A percentile compares a stretch with the other conserved stretches of the same genome.
These are phyloP conservation scores for Strix aluco DNA, from an alignment of 2,113 vertebrate species.

Conservation along the genomic window DNA sequence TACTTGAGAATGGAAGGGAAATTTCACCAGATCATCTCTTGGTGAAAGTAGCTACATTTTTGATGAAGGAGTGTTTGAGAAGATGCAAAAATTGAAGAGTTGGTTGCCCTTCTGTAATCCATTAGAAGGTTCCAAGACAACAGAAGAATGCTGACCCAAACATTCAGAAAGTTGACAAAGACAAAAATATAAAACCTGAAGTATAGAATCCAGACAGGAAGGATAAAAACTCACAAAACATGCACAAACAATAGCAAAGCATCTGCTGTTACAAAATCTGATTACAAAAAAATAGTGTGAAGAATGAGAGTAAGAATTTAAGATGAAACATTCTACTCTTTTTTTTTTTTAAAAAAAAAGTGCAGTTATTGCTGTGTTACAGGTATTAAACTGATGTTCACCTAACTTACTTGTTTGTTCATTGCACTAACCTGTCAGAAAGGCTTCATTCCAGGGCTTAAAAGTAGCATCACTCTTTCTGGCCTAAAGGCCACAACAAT, in stretches of 20 bases:
- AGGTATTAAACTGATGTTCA: background rate
- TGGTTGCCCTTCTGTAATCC: background rate
- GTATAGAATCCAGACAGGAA: background rate
- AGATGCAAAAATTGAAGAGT: background rate
- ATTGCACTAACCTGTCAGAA: background rate
- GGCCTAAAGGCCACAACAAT: background rate
- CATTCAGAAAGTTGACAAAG: background rate
- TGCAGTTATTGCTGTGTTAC: background rate
- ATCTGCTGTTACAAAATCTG: background rate
- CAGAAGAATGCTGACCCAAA: background rate
- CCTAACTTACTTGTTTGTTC: background rate
- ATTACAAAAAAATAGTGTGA: background rate
- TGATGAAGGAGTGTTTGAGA: background rate
- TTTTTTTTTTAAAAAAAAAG: no score
- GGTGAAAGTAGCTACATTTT: background rate
- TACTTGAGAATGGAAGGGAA: background rate
- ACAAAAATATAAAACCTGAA: background rate
- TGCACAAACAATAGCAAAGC: background rate
- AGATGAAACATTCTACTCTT: background rate
- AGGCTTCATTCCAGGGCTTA: background rate
- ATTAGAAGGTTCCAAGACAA: background rate
- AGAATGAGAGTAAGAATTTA: background rate
- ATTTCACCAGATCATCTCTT: background rate
- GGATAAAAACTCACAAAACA: background rate
- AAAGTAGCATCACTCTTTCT: background rate